Evolutionary conservation across 2,113 vertebrate genomes (phyloP).

Genomic region (Acanthisitta chloris): DNA sequence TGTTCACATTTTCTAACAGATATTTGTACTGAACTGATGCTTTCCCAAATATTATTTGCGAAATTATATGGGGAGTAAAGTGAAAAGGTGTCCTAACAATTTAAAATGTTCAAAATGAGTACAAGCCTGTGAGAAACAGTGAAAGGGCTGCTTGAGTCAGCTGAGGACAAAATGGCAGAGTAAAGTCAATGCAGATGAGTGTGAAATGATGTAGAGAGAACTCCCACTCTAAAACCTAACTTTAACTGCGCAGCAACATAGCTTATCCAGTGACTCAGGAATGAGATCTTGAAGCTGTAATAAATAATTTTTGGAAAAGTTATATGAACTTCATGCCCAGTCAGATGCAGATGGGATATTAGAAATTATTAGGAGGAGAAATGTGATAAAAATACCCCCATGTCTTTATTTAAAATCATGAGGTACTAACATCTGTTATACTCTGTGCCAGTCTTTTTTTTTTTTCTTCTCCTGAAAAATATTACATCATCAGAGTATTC

Average conservation of each 20-base stretch:
- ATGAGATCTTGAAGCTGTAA: not conserved
- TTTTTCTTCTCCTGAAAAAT: not conserved
- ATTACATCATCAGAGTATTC: not conserved
- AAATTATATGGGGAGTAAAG: not conserved
- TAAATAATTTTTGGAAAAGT: not conserved
- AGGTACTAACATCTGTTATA: not conserved
- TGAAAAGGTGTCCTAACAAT: not conserved
- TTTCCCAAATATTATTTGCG: not conserved
- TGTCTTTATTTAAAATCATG: not conserved
- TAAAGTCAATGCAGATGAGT: not conserved
- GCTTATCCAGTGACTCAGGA: not conserved
- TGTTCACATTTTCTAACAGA: not conserved
- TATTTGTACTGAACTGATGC: not conserved
- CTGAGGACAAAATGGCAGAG: not conserved
- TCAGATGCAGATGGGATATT: not conserved
- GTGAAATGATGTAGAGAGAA: not conserved
- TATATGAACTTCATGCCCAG: not conserved
- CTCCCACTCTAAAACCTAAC: not conserved
- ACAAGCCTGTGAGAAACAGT: not conserved
- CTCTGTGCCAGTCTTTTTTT: accelerated
- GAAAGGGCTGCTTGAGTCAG: not conserved
- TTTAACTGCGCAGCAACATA: accelerated
- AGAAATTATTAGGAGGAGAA: not conserved
- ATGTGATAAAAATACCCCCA: not conserved
- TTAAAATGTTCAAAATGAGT: not conserved